Base-by-base conservation (phyloP, 2,888 invertebrate species). In the Bellardia pandia region DNA sequence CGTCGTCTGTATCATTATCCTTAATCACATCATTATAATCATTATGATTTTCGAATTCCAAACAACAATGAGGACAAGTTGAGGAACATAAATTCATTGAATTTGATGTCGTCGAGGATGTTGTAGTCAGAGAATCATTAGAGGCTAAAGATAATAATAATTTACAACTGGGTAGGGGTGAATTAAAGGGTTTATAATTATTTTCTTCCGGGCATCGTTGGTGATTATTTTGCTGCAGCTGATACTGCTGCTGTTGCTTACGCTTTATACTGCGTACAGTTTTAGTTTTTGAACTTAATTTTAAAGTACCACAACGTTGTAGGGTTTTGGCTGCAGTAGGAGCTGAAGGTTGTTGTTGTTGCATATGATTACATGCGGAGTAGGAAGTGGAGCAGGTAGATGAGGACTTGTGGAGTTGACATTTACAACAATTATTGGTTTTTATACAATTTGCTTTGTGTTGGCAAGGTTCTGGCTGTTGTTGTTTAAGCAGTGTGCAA, bases 251-350 rank as follows among this genome's bases (percentile, higher is more conserved):
- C 60, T 89, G 89, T 13, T 88, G 88, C 79, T 89, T 91, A 51
- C 92, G 91, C 84, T 92, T 92, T 88, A 92, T 80, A 82, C 91
- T 91, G 14, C 92, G 90, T 85, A 92, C 87, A 30, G 88, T 89
- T 81, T 88, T 89, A 2, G 85, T 16, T 81, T 88, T 89, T 16
- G 89, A 62, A 30, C 74, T 82, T 69, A 88, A 82, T 86, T 89
- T 90, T 48, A 89, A 69, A 79, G 89, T 90, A 62, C 80, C 82
- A 75, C 91, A 92, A 88, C 92, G 91, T 72, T 88, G 88, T 66
- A 90, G 72, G 33, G 48, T 40, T 88, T 60, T 75, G 66, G 74
- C 42, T 56, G 51, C 45, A 13, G 0, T 48, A 40, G 56, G 14
- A 6, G 37, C 6, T 42, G 71, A 9, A 14, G 45, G 37, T 30